Evolutionary conservation across 2,113 vertebrate species (phyloP), one percentile per base, ranked within the genome.

Genomic region (Nannobrachium achirus): DNA sequence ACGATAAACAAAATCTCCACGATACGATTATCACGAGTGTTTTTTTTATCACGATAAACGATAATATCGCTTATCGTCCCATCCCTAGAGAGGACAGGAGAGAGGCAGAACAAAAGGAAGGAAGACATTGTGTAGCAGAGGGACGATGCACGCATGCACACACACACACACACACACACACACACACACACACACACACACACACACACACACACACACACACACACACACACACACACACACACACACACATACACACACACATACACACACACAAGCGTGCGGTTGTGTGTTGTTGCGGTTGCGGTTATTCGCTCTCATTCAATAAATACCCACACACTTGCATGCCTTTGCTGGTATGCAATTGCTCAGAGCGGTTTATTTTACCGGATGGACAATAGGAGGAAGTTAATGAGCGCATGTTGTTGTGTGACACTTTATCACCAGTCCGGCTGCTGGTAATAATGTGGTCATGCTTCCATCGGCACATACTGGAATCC

Each of bases 391-490:
- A 64, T 9, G 3, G 63, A 82, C 71, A 78, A 78, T 65, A 69
- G 72, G 69, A 73, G 59, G 63, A 71, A 75, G 38, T 71, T 75
- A 81, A 80, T 80, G 72, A 86, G 76, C 62, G 64, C 41, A 63
- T 73, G 25, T 33, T 33, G 25, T n/a, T 33, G 25, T 33, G 73
- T 78, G 76, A 58, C 69, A 69, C 61, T 77, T 81, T 53, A 86
- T 87, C 77, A 81, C 74, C 71, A 59, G 67, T 33, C 46, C 51
- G 50, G 75, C 58, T 84, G 78, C 83, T 86, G 78, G 76, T 86
- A 82, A 88, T 78, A 53, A 63, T 73, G 52, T 3, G 1, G 77
- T 83, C 78, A 84, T 52, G 71, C 33, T 83, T 81, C 71, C 79
- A 79, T 63, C 61, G 60, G 25, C 25, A 65, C 46, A 69, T 14